These are phyloP conservation scores for Myrmecobius fasciatus DNA, from an alignment of 2,113 vertebrate genomes.

Conservation along the genomic window DNA sequence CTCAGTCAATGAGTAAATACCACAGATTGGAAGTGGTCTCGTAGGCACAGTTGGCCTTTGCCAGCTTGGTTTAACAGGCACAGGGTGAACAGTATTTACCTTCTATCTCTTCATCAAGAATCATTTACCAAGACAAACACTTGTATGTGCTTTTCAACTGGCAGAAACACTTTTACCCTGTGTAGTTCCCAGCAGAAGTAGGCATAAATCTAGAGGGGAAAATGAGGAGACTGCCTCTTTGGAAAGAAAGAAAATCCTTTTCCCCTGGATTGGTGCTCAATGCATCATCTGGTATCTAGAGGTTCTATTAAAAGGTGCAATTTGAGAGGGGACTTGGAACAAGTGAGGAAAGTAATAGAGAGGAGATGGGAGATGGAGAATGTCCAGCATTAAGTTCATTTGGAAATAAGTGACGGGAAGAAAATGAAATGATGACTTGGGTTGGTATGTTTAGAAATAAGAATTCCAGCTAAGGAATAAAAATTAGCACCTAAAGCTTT, in stretches of 20 bases:
- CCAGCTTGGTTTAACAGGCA: constrained; percentile 48
- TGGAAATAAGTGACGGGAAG: neutral
- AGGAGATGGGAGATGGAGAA: neutral
- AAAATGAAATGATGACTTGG: neutral
- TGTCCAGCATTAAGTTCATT: neutral
- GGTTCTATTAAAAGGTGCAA: neutral
- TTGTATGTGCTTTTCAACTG: neutral
- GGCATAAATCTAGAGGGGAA: neutral
- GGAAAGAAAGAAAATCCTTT: neutral
- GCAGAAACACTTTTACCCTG: neutral
- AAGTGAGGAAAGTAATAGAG: neutral
- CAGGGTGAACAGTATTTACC: constrained; percentile 18
- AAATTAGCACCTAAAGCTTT: neutral
- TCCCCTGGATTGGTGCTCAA: neutral
- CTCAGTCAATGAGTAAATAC: constrained; percentile 68
- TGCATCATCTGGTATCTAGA: neutral
- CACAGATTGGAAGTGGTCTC: constrained; percentile 59
- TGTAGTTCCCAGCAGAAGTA: neutral
- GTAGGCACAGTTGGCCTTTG: constrained; percentile 57
- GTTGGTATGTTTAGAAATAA: neutral
- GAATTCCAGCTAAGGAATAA: neutral
- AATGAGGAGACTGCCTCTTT: neutral
- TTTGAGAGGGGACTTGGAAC: constrained; percentile 20
- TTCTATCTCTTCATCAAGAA: constrained; percentile 45
- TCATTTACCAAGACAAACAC: constrained; percentile 19